These are phyloP conservation scores for Caenorhabditis latens DNA, from an alignment of 1,140 invertebrate species.

Conservation along the genomic window DNA sequence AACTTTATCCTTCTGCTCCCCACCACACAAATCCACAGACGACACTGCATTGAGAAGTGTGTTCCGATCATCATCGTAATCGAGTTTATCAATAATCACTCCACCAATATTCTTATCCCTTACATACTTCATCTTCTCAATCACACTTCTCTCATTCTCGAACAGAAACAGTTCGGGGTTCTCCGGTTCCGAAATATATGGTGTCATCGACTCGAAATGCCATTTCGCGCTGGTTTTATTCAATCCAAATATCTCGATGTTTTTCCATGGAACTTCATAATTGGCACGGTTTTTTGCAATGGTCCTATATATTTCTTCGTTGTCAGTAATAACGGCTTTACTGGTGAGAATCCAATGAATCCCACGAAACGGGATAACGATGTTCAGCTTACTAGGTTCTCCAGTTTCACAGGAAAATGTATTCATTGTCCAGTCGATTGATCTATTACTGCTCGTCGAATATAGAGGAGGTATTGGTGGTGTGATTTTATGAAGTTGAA, in stretches of 20 bases:
- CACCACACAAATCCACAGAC: background rate
- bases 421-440: constrained; percentile 75
- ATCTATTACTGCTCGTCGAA: constrained; percentile 68
- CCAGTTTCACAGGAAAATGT: constrained; percentile 69
- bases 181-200: constrained; percentile 62
- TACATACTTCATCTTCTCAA: constrained; percentile 80
- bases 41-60: constrained; percentile 65
- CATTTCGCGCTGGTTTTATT: constrained; percentile 39
- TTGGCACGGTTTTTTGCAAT: constrained; percentile 60
- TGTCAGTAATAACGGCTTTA: constrained; percentile 68
- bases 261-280: constrained; percentile 70
- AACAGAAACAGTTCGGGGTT: constrained; percentile 66
- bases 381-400: constrained; percentile 62
- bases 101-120: constrained; percentile 85
- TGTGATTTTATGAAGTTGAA: constrained; percentile 71
- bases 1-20: background rate
- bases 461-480: constrained; percentile 73
- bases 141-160: constrained; percentile 65
- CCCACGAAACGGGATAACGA: constrained; percentile 76
- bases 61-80: constrained; percentile 86
- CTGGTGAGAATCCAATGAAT: constrained; percentile 72
- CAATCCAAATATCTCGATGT: constrained; percentile 43
- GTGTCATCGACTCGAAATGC: constrained; percentile 63
- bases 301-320: constrained; percentile 73
- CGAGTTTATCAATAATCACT: constrained; percentile 87